Percentiles rank a stretch among this genome's conserved stretches.
Conservation (phyloP, 2,797 vertebrate species). For the Eulemur coronatus region DNA sequence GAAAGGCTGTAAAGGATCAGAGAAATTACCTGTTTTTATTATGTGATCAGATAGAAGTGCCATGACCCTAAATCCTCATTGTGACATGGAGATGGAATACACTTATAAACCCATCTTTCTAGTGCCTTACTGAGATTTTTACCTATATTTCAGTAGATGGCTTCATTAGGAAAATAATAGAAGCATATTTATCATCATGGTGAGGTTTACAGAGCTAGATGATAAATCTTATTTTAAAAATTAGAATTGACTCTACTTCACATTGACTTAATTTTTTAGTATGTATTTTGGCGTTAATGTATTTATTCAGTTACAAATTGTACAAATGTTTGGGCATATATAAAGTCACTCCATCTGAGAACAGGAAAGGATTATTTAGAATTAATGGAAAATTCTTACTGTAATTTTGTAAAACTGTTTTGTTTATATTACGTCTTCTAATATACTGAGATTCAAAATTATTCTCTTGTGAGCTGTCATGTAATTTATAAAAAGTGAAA, state of each 20-base stretch:
- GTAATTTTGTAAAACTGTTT: conserved; percentile 21
- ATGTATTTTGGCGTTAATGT: background rate
- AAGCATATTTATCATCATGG: background rate
- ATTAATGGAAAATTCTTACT: conserved; percentile 6
- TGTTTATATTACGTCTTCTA: background rate
- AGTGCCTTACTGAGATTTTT: background rate
- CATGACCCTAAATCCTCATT: background rate
- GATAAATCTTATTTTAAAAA: background rate
- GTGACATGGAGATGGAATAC: background rate
- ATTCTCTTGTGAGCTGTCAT: background rate
- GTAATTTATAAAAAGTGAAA: conserved; percentile 30
- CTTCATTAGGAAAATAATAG: background rate
- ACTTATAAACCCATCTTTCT: background rate
- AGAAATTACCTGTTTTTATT: background rate
- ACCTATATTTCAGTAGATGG: background rate
- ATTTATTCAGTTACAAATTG: conserved; percentile 9
- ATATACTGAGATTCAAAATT: conserved; percentile 31
- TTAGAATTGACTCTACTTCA: background rate
- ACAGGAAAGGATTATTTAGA: conserved; percentile 45
- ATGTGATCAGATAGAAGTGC: background rate
- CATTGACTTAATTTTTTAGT: conserved; percentile 38
- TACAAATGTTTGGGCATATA: background rate
- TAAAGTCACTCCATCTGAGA: conserved; percentile 34
- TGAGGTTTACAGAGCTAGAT: background rate
- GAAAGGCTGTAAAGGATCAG: background rate